phyloP scores from a whole-genome alignment of 1,140 invertebrate species.

The Ceratina australensis region DNA sequence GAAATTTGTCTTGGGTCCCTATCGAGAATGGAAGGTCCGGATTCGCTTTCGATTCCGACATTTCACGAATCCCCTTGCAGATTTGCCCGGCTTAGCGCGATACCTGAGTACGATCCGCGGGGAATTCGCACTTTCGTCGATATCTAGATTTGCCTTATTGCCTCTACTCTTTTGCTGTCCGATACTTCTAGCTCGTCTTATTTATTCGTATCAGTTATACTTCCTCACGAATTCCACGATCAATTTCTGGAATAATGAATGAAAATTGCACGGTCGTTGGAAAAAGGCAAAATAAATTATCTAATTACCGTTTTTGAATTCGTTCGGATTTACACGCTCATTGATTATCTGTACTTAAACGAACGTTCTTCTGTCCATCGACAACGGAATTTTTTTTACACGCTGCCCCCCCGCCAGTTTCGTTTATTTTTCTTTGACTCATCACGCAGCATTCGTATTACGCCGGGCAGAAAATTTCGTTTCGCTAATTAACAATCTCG shows the following conservation, averaged over 20 bases:
- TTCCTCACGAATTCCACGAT: neutral
- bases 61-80: constrained; percentile 19
- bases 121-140: constrained; percentile 44
- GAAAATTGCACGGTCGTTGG: neutral
- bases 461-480: constrained; percentile 19
- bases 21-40: constrained; percentile 15
- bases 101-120: constrained; percentile 25
- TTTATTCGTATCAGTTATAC: neutral
- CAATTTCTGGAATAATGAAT: too few relatives aligned
- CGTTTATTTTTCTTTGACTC: neutral
- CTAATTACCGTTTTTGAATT: neutral
- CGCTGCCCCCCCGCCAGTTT: neutral
- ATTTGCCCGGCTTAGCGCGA: constrained; percentile 41
- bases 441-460: neutral
- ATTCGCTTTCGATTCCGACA: constrained; percentile 15
- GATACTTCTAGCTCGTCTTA: neutral
- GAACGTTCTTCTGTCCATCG: constrained; percentile 29
- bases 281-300: too few relatives aligned
- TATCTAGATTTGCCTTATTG: constrained; percentile 38
- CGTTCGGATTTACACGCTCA: constrained; percentile 45
- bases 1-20: constrained; percentile 6
- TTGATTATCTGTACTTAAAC: constrained; percentile 36
- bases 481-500: constrained; percentile 58
- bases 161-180: constrained; percentile 1
- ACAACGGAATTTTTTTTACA: too few relatives aligned